Conservation (phyloP, 2,888 invertebrate species). For the Baronia brevicornis region DNA sequence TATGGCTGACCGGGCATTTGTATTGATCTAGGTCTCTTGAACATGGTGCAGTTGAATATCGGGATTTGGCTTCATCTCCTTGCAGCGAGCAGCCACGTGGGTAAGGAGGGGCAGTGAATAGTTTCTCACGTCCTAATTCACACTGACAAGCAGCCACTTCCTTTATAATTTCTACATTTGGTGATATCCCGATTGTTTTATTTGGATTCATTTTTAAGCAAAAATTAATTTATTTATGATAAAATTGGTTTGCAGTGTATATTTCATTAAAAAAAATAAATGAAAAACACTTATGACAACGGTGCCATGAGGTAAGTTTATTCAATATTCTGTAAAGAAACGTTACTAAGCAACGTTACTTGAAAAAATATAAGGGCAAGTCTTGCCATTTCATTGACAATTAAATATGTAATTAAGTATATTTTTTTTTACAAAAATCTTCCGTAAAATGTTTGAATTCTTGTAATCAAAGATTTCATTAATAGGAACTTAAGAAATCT, state of each 20-base stretch:
- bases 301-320: constrained; percentile 19
- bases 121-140: constrained; percentile 61
- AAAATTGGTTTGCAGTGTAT: constrained; percentile 5
- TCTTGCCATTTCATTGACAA: too few relatives aligned
- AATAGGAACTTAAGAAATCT: too few relatives aligned
- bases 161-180: constrained; percentile 36
- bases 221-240: constrained; percentile 5
- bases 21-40: constrained; percentile 45
- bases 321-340: constrained; percentile 26
- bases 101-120: constrained; percentile 61
- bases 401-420: too few relatives aligned
- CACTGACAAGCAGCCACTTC: constrained; percentile 54
- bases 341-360: constrained; percentile 12
- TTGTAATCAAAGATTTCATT: too few relatives aligned
- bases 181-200: constrained; percentile 39
- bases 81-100: constrained; percentile 30
- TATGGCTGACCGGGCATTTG: constrained; percentile 60
- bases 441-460: too few relatives aligned
- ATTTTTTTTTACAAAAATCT: too few relatives aligned
- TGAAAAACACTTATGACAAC: constrained; percentile 19
- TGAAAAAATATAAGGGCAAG: too few relatives aligned
- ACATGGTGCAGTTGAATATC: constrained; percentile 54
- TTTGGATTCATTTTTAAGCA: constrained; percentile 27
- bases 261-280: constrained; percentile 18
- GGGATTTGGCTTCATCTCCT: constrained; percentile 38